Evolutionary conservation across 2,888 invertebrate species (phyloP).

Genomic region (Polydrusus cervinus): DNA sequence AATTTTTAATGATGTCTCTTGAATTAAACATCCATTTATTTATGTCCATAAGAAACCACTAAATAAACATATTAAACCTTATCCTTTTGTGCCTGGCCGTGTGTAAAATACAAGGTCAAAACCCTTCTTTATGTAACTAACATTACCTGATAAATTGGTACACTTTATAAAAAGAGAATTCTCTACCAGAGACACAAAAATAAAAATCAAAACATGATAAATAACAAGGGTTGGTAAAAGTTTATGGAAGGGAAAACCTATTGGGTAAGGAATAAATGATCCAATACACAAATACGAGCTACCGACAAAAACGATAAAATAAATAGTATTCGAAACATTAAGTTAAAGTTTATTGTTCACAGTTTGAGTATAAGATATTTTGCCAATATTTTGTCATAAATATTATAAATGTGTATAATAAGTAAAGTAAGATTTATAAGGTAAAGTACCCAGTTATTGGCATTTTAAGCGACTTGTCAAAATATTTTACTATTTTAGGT

Average conservation of each 20-base stretch:
- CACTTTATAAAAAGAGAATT: slow-evolving; percentile 16
- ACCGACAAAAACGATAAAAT: slow-evolving; percentile 28
- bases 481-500: no score
- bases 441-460: no score
- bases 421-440: not conserved
- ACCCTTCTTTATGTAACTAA: not conserved
- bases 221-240: slow-evolving; percentile 24
- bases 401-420: not conserved
- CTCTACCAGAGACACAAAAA: slow-evolving; percentile 8
- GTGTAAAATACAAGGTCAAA: not conserved
- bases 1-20: no score
- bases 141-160: slow-evolving; percentile 13
- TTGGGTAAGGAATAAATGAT: slow-evolving; percentile 25
- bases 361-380: not conserved
- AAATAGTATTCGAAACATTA: slow-evolving; percentile 26
- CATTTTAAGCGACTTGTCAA: no score
- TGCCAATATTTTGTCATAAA: not conserved
- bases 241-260: slow-evolving; percentile 26
- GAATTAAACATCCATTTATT: no score
- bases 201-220: slow-evolving; percentile 28
- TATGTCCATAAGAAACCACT: no score
- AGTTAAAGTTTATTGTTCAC: slow-evolving; percentile 13
- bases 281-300: slow-evolving; percentile 24
- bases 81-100: not conserved
- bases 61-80: not conserved